Conservation (phyloP, 2,888 invertebrate genomes). For the Apeira syringaria region DNA sequence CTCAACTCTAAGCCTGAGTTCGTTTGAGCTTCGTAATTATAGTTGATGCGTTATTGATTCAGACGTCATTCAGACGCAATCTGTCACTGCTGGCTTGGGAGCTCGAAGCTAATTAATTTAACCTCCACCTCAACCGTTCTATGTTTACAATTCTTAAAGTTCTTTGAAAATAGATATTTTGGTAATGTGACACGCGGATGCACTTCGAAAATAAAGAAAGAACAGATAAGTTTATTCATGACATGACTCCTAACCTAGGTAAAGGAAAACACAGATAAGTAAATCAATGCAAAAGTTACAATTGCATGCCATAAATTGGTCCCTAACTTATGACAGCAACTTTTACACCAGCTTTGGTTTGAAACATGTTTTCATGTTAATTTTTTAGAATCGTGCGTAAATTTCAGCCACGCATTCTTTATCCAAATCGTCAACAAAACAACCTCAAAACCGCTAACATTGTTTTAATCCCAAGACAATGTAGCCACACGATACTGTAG, state of each 20-base stretch:
- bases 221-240: no score
- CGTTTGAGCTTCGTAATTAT: background rate
- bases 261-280: no score
- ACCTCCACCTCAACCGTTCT: slow-evolving; percentile 8
- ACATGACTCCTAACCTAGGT: no score
- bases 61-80: slow-evolving; percentile 20
- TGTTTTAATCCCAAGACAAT: slow-evolving; percentile 29
- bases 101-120: slow-evolving; percentile 25
- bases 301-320: no score
- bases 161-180: no score
- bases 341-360: no score
- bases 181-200: no score
- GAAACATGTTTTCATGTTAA: no score
- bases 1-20: background rate
- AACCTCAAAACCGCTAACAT: slow-evolving; percentile 21
- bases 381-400: background rate
- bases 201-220: no score
- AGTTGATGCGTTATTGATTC: slow-evolving; percentile 19
- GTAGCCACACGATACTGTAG: slow-evolving; percentile 35
- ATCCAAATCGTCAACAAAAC: slow-evolving; percentile 4
- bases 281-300: no score
- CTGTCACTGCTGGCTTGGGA: slow-evolving; percentile 24
- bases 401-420: background rate
- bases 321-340: no score
- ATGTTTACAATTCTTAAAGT: background rate